Evolutionary conservation across 2,797 vertebrate species (phyloP), one percentile per base, ranked within the genome.

Genomic region (Epinephelus coioides): DNA sequence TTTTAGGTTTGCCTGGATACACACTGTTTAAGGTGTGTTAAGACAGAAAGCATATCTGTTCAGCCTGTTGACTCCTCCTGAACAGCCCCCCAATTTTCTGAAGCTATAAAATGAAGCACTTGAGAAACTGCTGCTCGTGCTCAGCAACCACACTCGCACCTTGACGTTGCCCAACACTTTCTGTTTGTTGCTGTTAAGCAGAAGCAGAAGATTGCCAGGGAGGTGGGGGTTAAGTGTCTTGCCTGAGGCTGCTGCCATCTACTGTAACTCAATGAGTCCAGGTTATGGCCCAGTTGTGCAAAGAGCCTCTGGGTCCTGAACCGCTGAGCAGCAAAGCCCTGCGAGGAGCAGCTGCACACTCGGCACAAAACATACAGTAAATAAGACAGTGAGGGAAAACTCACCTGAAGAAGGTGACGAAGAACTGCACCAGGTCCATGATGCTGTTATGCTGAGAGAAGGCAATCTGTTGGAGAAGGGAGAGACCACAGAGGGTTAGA

Each of bases 361-460:
- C 34, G 6, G 60, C 4, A 46, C 15, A 5, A 27, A 0, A 47
- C 3, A 46, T 10, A 50, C 40, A 49, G 57, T 27, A 25, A 49
- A 27, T 13, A 11, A 11, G 27, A 6, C 44, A 60, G 21, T 1
- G 2, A 23, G 43, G 30, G 18, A 25, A 51, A 56, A 75, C 84
- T 93, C 95, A 98, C 97, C 97, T 98, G 96, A 98, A 98, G 92
- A 98, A 98, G 65, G 97, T 98, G 89, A 98, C 97, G 62, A 98
- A 98, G 93, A 98, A 98, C 95, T 98, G 97, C 81, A 98, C 97
- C 83, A 98, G 95, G 90, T 98, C 97, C 97, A 98, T 98, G 93
- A 98, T 97, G 73, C 96, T 98, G 87, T 97, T 97, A 92, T 97
- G 97, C 78, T 98, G 97, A 55, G 97, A 98, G 94, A 98, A 98